Evolutionary conservation across 1,140 invertebrate species (phyloP).

Genomic region (Drosophila seguyi): DNA sequence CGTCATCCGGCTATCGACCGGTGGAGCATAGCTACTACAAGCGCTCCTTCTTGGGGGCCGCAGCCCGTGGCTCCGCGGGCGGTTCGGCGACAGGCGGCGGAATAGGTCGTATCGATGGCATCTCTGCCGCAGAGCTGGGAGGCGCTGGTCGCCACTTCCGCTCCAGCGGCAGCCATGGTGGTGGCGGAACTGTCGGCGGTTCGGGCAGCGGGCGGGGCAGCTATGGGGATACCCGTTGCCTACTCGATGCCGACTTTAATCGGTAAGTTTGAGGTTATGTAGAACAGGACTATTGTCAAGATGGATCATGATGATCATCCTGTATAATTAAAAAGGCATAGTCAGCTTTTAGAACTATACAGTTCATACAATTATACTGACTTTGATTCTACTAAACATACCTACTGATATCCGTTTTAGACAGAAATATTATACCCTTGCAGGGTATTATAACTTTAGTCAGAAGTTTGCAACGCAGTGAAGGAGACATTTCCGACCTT

Average conservation of each 20-base stretch:
- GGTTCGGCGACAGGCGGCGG: slow-evolving; percentile 31
- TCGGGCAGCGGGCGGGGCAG: slow-evolving; percentile 63
- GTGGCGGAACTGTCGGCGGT: slow-evolving; percentile 27
- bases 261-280: slow-evolving; percentile 56
- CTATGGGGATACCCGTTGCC: slow-evolving; percentile 75
- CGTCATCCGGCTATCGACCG: slow-evolving; percentile 85
- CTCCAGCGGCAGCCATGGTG: slow-evolving; percentile 31
- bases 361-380: too few relatives aligned
- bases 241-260: slow-evolving; percentile 76
- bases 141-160: slow-evolving; percentile 67
- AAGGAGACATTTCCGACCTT: too few relatives aligned
- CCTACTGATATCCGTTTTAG: too few relatives aligned
- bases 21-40: slow-evolving; percentile 84
- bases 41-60: slow-evolving; percentile 77
- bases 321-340: too few relatives aligned
- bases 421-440: too few relatives aligned
- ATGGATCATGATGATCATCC: too few relatives aligned
- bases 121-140: slow-evolving; percentile 69
- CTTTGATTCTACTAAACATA: too few relatives aligned
- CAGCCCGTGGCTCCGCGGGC: slow-evolving; percentile 35
- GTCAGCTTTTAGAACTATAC: too few relatives aligned
- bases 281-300: too few relatives aligned
- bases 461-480: too few relatives aligned
- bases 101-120: slow-evolving; percentile 50
- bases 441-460: too few relatives aligned